These are phyloP conservation scores for Rhynchotus rufescens DNA, from an alignment of 2,797 vertebrate species.

Conservation along the genomic window DNA sequence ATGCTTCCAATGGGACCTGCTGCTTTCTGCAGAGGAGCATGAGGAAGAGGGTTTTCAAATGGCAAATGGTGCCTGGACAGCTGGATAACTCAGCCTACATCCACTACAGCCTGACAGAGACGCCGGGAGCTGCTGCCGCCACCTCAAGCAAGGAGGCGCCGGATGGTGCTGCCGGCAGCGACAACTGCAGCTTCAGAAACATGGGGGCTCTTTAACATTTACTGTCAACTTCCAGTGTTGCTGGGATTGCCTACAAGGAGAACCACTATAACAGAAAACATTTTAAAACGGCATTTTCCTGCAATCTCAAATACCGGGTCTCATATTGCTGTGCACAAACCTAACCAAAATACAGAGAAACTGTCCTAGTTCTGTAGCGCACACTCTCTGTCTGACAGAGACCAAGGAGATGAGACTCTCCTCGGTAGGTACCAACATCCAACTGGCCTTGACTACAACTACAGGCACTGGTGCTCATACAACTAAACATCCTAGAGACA, in stretches of 20 bases:
- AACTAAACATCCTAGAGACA: not conserved
- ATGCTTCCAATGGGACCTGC: not conserved
- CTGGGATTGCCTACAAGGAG: not conserved
- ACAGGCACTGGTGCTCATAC: not conserved
- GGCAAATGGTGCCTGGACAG: not conserved
- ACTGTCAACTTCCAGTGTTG: not conserved
- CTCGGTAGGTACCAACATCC: not conserved
- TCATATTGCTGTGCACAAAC: not conserved
- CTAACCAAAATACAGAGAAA: not conserved
- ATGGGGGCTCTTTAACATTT: not conserved
- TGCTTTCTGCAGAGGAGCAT: not conserved
- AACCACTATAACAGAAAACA: not conserved
- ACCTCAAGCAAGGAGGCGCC: not conserved
- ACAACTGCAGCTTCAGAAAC: not conserved
- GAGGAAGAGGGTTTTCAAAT: not conserved
- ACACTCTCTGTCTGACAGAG: not conserved
- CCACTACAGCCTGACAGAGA: not conserved
- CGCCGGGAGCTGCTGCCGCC: not conserved
- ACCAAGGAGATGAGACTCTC: not conserved
- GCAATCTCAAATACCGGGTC: not conserved
- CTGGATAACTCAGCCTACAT: not conserved
- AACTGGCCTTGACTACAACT: not conserved
- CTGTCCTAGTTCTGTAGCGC: not conserved
- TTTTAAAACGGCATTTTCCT: not conserved
- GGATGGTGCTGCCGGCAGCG: not conserved